Percentiles rank a stretch among this genome's conserved stretches.
Conservation (phyloP, 1,140 invertebrate genomes). For the Lycorma delicatula region DNA sequence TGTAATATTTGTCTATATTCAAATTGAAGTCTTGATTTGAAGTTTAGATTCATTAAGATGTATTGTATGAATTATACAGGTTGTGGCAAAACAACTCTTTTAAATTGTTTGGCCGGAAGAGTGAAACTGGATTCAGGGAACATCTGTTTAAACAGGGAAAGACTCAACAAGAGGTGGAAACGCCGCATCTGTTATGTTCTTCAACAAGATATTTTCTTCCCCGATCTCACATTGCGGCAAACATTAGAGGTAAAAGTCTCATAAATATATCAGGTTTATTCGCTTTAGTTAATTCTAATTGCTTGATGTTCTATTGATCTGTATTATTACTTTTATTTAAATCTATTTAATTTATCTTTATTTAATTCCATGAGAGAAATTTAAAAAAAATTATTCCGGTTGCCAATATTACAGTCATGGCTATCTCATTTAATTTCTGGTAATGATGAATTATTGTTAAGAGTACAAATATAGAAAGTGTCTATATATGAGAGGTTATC, state of each 20-base stretch:
- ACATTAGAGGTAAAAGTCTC: conserved; percentile 55
- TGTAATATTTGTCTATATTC: too few species aligned
- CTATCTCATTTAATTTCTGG: too few species aligned
- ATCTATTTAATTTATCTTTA: too few species aligned
- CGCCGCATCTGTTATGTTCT: conserved; percentile 74
- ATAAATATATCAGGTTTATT: not conserved
- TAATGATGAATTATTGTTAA: too few species aligned
- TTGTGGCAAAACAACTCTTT: conserved; percentile 71
- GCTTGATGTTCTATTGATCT: too few species aligned
- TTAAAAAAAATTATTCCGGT: too few species aligned
- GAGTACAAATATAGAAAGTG: too few species aligned
- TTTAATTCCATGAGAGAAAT: too few species aligned
- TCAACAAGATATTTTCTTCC: conserved; percentile 78
- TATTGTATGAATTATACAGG: conserved; percentile 43
- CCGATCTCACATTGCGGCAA: conserved; percentile 68
- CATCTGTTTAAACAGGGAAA: conserved; percentile 64
- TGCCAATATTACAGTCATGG: too few species aligned
- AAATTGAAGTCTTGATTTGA: not conserved
- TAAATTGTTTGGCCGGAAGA: conserved; percentile 66
- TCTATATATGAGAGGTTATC: too few species aligned
- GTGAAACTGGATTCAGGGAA: conserved; percentile 55
- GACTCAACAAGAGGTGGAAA: conserved; percentile 65
- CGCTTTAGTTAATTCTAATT: too few species aligned
- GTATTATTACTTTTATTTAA: too few species aligned
- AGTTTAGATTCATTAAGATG: not conserved